These are phyloP conservation scores for Daphoenositta chrysoptera DNA, from an alignment of 2,113 vertebrate species.

Conservation along the genomic window DNA sequence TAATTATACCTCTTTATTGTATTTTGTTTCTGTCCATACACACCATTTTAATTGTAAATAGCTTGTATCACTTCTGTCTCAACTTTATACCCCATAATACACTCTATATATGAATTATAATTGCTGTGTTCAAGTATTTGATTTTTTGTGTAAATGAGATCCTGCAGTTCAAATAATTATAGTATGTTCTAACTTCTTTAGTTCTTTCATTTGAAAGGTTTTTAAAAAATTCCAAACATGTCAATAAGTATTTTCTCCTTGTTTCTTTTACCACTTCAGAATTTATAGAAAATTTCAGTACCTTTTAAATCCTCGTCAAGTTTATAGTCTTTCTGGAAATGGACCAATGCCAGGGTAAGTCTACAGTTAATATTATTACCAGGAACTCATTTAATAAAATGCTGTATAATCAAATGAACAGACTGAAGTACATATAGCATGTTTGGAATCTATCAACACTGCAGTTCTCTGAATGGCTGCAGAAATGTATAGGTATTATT, in stretches of 20 bases:
- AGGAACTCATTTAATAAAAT: constrained; percentile 53
- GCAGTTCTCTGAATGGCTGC: neutral
- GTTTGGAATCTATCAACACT: neutral
- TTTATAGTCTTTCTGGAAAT: constrained; percentile 90
- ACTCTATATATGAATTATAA: neutral
- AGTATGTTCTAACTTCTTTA: neutral
- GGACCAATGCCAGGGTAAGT: constrained; percentile 93
- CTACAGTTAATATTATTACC: constrained; percentile 38
- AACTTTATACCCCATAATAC: neutral
- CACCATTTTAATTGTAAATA: neutral
- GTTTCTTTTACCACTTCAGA: constrained; percentile 67
- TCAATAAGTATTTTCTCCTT: neutral
- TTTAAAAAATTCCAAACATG: neutral
- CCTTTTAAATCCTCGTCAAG: constrained; percentile 92
- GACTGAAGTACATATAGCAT: constrained; percentile 2
- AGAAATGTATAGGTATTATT: neutral
- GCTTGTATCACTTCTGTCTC: neutral
- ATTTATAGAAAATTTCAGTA: constrained; percentile 96
- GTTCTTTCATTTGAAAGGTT: neutral
- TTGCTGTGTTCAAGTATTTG: neutral
- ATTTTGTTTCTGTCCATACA: neutral
- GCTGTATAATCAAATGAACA: constrained; percentile 41
- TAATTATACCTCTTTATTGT: neutral
- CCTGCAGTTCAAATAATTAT: neutral
- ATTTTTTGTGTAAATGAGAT: neutral